These are phyloP conservation scores for Himalopsyche anomala DNA, from an alignment of 2,888 invertebrate species.

Conservation along the genomic window DNA sequence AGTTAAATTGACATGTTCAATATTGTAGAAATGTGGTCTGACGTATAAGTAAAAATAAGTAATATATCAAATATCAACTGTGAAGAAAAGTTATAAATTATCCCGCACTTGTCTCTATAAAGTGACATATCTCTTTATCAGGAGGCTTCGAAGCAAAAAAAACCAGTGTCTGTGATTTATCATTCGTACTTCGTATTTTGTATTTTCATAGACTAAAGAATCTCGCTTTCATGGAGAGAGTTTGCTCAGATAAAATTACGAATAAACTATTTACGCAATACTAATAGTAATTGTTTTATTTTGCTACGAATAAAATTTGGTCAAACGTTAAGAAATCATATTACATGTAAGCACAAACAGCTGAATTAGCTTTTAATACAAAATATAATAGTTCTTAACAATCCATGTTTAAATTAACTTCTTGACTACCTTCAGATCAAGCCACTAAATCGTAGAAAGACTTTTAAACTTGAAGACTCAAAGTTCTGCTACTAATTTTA, in stretches of 20 bases:
- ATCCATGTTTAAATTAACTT: too few relatives aligned
- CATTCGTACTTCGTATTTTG: constrained; percentile 11
- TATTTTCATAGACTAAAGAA: not conserved
- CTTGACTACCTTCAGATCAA: too few relatives aligned
- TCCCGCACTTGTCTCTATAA: not conserved
- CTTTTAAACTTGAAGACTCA: too few relatives aligned
- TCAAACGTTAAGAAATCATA: too few relatives aligned
- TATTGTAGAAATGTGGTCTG: not conserved
- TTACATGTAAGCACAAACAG: too few relatives aligned
- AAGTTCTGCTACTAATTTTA: too few relatives aligned
- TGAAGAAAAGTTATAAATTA: constrained; percentile 8
- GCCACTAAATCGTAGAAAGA: too few relatives aligned
- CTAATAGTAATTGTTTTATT: not conserved
- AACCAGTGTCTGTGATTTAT: not conserved
- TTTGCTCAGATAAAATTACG: not conserved
- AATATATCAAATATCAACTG: constrained; percentile 28
- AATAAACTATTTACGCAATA: not conserved
- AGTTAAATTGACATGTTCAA: not conserved
- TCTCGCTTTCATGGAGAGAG: too few relatives aligned
- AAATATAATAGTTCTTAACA: too few relatives aligned
- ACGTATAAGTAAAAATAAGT: not conserved
- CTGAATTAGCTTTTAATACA: too few relatives aligned
- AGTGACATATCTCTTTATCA: constrained; percentile 34
- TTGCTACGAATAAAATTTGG: not conserved
- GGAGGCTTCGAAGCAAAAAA: not conserved